Base-by-base conservation (phyloP, 2,888 invertebrate species). In the Drosophila engyochracea region DNA sequence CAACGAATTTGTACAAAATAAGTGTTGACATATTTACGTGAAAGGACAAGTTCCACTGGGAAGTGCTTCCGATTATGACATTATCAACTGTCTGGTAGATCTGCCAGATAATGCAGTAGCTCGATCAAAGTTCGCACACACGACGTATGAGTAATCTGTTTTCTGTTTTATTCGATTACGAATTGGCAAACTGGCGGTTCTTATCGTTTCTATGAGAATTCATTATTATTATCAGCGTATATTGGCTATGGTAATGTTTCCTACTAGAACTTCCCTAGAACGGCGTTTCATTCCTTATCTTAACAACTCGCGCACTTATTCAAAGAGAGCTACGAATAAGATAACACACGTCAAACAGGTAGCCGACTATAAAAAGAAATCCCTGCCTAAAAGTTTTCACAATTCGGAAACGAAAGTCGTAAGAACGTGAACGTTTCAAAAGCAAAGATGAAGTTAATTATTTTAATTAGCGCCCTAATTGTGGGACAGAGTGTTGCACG, bases 141-240 rank as follows among this genome's bases (percentile, higher is more conserved):
- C n/a, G 68, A 37, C 84, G 84, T 77, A 81, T 87, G 89, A 87
- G 82, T 87, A 89, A 89, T 74, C 12, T 65, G 31, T 39, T 49
- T 47, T 47, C 63, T 65, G 35, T 58, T 39, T 39, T 53, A 72
- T 19, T 72, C 35, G 33, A 28, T 61, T 22, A 33, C 3, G 30
- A 19, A 54, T 39, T 41, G 57, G 55, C 49, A 51, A 51, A 58
- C 33, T 51, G 51, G 25, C 54, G 49, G 55, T 61, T 57, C 70
- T 73, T 64, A 67, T 71, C 57, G 47, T 28, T 28, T 60, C 68
- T 59, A 9, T 30, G 28, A 39, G 70, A 73, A 66, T 51, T 64
- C 37, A 25, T 14, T 47, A 30, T 33, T 73, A 16, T 47, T 80
- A 85, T 87, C 85, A 71, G 61, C 65, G 53, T 80, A 35, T 72